A percentile compares a stretch with the other conserved stretches of the same genome.
These are phyloP conservation scores for Acronicta psi DNA, from an alignment of 2,888 invertebrate species.

Conservation along the genomic window DNA sequence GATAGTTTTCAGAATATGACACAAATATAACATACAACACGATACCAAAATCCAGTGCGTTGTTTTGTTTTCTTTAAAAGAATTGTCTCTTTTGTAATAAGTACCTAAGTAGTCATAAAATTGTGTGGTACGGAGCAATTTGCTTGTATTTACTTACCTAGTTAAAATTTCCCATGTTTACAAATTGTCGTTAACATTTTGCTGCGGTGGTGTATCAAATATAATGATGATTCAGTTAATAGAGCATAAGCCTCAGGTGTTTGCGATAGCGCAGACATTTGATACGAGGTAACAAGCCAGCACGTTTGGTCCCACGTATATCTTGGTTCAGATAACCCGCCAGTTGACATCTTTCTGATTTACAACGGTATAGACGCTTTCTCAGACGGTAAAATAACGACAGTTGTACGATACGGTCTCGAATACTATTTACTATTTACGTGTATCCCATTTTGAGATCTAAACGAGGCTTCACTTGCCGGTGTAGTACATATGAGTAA, in stretches of 20 bases:
- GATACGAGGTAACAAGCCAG: constrained; percentile 53
- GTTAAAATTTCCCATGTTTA: constrained; percentile 11
- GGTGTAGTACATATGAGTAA: no score
- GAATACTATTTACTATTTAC: constrained; percentile 19
- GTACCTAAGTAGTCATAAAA: constrained; percentile 27
- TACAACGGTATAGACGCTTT: constrained; percentile 44
- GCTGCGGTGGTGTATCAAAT: constrained; percentile 2
- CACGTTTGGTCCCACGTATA: constrained; percentile 61
- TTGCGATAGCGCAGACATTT: constrained; percentile 35
- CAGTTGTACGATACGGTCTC: constrained; percentile 44
- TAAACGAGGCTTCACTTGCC: neutral
- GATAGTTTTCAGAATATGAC: constrained; percentile 52
- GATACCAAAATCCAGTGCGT: constrained; percentile 15
- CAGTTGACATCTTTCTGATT: constrained; percentile 58
- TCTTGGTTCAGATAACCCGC: constrained; percentile 63
- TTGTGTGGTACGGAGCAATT: constrained; percentile 15
- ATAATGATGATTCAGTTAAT: constrained; percentile 31
- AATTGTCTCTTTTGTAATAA: constrained; percentile 10
- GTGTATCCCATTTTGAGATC: constrained; percentile 17
- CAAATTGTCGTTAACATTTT: constrained; percentile 16
- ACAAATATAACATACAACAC: constrained; percentile 31
- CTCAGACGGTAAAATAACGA: constrained; percentile 48
- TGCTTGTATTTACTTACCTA: constrained; percentile 6
- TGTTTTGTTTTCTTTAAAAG: constrained; percentile 12
- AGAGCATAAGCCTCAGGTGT: constrained; percentile 32